Evolutionary conservation across 2,888 invertebrate genomes (phyloP).

Genomic region (Eupithecia abbreviata): DNA sequence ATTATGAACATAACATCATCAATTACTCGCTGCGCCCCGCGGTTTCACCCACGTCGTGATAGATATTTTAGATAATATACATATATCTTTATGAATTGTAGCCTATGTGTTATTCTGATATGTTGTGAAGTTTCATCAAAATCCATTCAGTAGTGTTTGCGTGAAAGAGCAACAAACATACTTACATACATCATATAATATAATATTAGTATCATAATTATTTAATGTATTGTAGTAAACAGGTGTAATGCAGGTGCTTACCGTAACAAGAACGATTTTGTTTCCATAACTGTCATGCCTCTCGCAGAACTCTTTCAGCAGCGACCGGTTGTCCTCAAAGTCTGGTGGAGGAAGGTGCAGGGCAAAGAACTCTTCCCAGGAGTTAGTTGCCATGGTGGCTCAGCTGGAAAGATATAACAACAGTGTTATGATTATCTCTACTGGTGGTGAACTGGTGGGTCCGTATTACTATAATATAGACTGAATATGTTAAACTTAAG

Average conservation of each 20-base stretch:
- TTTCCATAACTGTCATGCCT: slow-evolving; percentile 87
- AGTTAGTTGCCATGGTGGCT: slow-evolving; percentile 65
- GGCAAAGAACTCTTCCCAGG: slow-evolving; percentile 94
- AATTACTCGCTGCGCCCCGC: too few species aligned
- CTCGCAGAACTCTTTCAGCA: slow-evolving; percentile 89
- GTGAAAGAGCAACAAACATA: too few species aligned
- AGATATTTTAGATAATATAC: too few species aligned
- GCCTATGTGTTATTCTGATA: too few species aligned
- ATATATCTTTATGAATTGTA: too few species aligned
- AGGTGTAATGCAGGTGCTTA: slow-evolving; percentile 69
- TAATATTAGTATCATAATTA: too few species aligned
- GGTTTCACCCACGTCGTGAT: too few species aligned
- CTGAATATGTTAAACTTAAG: too few species aligned
- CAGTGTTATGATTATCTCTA: background rate
- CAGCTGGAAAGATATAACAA: slow-evolving; percentile 7
- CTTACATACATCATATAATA: too few species aligned
- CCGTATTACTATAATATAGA: background rate
- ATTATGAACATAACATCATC: too few species aligned
- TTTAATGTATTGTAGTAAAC: background rate
- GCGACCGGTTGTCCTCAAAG: slow-evolving; percentile 88
- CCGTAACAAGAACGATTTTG: slow-evolving; percentile 91
- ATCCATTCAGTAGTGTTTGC: too few species aligned
- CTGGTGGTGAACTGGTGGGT: background rate
- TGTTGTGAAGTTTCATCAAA: too few species aligned
- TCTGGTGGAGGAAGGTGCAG: slow-evolving; percentile 90